Evolutionary conservation across 2,888 invertebrate genomes (phyloP), one percentile per base, ranked within the genome.

Genomic region (Subacronicta megacephala): DNA sequence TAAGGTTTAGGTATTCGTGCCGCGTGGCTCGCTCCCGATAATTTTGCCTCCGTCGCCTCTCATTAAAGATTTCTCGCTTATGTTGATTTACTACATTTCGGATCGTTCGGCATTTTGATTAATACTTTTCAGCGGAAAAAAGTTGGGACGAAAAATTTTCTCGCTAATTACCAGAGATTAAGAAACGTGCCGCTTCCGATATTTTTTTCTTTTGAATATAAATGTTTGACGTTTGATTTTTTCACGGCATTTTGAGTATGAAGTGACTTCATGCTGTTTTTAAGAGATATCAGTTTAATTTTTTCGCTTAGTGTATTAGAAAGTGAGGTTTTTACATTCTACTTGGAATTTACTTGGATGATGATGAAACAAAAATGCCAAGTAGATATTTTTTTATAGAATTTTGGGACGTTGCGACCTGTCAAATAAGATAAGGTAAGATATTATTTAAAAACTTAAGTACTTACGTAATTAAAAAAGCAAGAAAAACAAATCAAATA

Each of bases 1-100:
- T 84, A 86, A 84, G 78, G 76, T 74, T 79, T 71, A 66, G 77
- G 54, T 78, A 80, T 79, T 80, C 77, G 62, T 62, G 45, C 60
- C 60, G 60, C 70, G 76, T 72, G 55, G 61, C 58, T 52, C 44
- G 65, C 56, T 45, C 59, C 60, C 72, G 73, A 75, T 77, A 80
- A 81, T 81, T 84, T 82, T 71, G 77, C 81, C 67, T 75, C 67
- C 78, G 78, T 80, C 77, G 82, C 78, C 77, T 80, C 83, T 83
- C 83, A 83, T 85, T 85, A 85, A 82, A 74, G 78, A 77, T 78
- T 79, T 80, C 72, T 75, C 76, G 75, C 75, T 69, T 65, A 71
- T 75, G 71, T 78, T 79, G 78, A 78, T 79, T 79, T 79, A 79
- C 72, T 64, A 67, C 75, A 64, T 74, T 70, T 65, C 26, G 59